A percentile compares a stretch with the other conserved stretches of the same genome.
Conservation (phyloP, 2,888 invertebrate genomes). For the Celastrina argiolus region DNA sequence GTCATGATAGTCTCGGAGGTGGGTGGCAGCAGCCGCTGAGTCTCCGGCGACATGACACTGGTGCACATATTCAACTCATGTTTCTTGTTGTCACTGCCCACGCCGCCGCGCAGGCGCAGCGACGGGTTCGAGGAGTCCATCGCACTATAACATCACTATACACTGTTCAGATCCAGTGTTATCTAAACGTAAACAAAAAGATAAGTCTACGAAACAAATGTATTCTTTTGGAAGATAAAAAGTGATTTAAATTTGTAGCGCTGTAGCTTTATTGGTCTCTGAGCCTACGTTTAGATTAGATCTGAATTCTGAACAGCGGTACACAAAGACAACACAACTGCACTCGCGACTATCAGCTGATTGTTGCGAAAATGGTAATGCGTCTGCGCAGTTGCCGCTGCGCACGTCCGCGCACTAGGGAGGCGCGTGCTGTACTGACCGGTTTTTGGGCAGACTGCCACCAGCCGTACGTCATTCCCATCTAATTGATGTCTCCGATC, state of each 20-base stretch:
- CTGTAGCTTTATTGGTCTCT: neutral
- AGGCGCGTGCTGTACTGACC: conserved; percentile 36
- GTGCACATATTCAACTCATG: conserved; percentile 80
- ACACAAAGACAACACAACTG: conserved; percentile 10
- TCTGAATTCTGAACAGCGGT: neutral
- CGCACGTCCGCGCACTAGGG: conserved; percentile 28
- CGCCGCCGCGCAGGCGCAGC: conserved; percentile 69
- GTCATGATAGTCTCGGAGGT: conserved; percentile 92
- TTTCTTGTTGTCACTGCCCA: conserved; percentile 60
- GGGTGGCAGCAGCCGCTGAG: conserved; percentile 83
- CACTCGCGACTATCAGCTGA: conserved; percentile 12
- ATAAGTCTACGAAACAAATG: neutral
- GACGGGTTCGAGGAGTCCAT: conserved; percentile 66
- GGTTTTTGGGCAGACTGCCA: conserved; percentile 43
- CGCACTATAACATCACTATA: conserved; percentile 64
- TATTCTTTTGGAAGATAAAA: neutral
- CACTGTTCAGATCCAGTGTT: neutral
- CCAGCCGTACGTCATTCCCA: conserved; percentile 23
- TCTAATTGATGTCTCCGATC: conserved; percentile 14
- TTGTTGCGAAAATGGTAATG: neutral
- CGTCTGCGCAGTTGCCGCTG: neutral
- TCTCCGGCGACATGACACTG: conserved; percentile 84
- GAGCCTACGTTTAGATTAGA: neutral
- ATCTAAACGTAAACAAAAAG: neutral
- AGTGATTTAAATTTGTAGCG: neutral